Percentiles rank a stretch among this genome's conserved stretches.
Conservation (phyloP, 2,113 vertebrate genomes). For the Pelmatolapia mariae region DNA sequence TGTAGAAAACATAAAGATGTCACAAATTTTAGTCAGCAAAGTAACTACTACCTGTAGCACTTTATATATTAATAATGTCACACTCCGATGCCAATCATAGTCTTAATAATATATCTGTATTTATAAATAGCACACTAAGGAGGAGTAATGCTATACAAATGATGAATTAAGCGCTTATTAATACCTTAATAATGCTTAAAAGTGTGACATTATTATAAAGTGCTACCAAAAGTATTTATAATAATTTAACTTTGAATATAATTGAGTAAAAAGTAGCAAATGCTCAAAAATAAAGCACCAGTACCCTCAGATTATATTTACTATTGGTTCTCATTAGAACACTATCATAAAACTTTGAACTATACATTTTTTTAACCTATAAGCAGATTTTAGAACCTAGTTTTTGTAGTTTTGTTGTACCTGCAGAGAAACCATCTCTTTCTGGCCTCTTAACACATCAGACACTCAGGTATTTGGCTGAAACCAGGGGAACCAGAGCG, state of each 20-base stretch:
- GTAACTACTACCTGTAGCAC: not conserved
- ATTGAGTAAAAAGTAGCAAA: not conserved
- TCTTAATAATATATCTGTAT: not conserved
- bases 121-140: not conserved
- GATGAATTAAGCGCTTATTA: not conserved
- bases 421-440: not conserved
- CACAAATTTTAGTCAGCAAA: not conserved
- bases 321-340: not conserved
- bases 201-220: not conserved
- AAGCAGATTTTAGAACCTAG: not conserved
- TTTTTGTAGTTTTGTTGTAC: not conserved
- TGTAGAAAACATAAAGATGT: not conserved
- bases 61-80: not conserved
- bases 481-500: slow-evolving; percentile 13
- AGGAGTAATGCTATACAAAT: not conserved
- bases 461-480: not conserved
- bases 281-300: not conserved
- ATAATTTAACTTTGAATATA: not conserved
- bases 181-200: not conserved
- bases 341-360: not conserved
- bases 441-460: not conserved
- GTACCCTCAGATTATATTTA: not conserved
- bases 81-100: not conserved
- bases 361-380: not conserved
- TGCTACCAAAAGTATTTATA: not conserved